Base-by-base conservation (phyloP, 1,140 invertebrate species). In the Diachasma alloeum region DNA sequence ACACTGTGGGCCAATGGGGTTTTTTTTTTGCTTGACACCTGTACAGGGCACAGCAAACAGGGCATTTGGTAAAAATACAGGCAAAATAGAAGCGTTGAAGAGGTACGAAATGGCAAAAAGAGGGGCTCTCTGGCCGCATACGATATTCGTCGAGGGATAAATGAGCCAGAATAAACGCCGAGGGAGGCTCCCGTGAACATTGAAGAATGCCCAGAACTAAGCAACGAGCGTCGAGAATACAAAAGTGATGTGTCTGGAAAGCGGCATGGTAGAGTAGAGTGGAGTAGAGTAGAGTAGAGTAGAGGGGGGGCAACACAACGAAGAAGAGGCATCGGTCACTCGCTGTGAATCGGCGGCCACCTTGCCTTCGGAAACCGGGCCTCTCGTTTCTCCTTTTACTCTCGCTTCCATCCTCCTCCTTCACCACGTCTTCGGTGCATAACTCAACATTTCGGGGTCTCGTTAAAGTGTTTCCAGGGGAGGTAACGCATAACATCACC, bases 91-190 rank as follows among this genome's bases (percentile, higher is more conserved):
- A 63, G 59, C 24, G 19, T 22, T 31, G 53, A 63, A 76, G 73
- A 76, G 37, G 31, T 13, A 63, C 19, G 59, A 63, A 19, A 19
- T 42, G n/a, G 72, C 69, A 71, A 26, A 56, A 71, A 22, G 75
- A 39, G 59, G 76, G 56, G 26, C 31, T 22, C 37, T 31, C 17
- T 10, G 10, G 44, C 24, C 26, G 31, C 22, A 48, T 24, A 44
- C 48, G 19, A 53, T 53, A 53, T n/a, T 53, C 37, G 44, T 48
- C 46, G 78, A 31, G 78, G 84, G 81, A 87, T 86, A 86, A 87
- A 88, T 87, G 85, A 85, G 83, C 82, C 83, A 86, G 86, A 86
- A 87, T 88, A 86, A 87, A 86, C 82, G 84, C 78, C 80, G 48
- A 80, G 82, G 82, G 82, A 83, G 82, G 84, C 77, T 81, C 48